These are phyloP conservation scores for Silurus lanzhouensis DNA, from an alignment of 2,797 vertebrate genomes.

Conservation along the genomic window DNA sequence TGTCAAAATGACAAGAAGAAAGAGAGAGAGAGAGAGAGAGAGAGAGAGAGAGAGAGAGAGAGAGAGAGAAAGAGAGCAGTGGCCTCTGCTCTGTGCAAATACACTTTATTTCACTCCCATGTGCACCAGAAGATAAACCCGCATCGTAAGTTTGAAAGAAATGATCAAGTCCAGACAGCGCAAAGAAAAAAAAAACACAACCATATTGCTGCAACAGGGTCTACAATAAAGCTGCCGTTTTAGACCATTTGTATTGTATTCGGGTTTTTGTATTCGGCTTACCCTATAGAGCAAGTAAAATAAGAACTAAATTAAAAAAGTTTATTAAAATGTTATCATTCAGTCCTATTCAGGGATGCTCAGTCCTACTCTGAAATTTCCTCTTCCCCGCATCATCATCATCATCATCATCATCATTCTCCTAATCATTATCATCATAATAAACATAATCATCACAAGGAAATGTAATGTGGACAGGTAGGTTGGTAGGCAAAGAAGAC, in stretches of 20 bases:
- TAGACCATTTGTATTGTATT: not conserved
- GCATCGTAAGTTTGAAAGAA: not conserved
- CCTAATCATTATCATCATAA: not conserved
- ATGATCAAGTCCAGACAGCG: not conserved
- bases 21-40: conserved; percentile 43
- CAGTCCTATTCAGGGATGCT: not conserved
- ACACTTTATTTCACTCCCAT: not conserved
- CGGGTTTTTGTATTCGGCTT: no score
- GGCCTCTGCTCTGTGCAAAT: not conserved
- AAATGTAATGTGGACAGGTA: not conserved
- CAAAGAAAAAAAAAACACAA: not conserved
- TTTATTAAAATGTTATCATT: not conserved
- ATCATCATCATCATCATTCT: not conserved
- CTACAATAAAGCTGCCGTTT: not conserved
- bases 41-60: conserved; percentile 25
- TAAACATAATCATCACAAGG: not conserved
- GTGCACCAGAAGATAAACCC: no score
- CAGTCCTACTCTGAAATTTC: not conserved
- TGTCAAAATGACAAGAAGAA: conserved; percentile 64
- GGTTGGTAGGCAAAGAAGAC: not conserved
- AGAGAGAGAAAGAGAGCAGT: not conserved
- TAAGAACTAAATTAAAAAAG: not conserved
- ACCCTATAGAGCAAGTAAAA: not conserved
- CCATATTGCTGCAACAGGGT: not conserved
- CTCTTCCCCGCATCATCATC: not conserved